phyloP scores from a whole-genome alignment of 2,113 vertebrate genomes.

The Clarias macrocephalus region DNA sequence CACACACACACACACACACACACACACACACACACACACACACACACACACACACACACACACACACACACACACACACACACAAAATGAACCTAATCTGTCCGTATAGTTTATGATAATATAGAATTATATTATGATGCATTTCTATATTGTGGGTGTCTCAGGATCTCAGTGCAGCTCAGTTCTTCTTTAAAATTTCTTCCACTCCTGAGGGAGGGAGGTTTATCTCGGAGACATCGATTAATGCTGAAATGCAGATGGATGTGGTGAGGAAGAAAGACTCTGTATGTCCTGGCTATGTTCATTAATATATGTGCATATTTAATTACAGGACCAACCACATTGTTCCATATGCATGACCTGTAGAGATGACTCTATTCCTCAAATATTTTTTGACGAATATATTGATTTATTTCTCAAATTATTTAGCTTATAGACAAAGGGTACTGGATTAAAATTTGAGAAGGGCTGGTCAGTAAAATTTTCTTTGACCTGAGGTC shows the following conservation, averaged over 20 bases:
- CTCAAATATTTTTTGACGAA: not conserved
- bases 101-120: conserved; percentile 65
- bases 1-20: not conserved
- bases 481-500: too few relatives aligned
- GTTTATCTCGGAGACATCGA: conserved; percentile 72
- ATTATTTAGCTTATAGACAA: not conserved
- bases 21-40: not conserved
- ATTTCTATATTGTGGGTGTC: conserved; percentile 57
- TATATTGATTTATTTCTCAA: not conserved
- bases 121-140: conserved; percentile 60
- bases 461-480: too few relatives aligned
- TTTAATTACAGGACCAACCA: conserved; percentile 15
- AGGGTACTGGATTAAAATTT: too few relatives aligned
- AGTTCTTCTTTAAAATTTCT: conserved; percentile 66
- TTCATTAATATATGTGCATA: conserved; percentile 35
- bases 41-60: conserved; percentile 8
- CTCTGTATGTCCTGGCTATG: conserved; percentile 50
- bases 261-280: conserved; percentile 56
- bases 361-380: not conserved
- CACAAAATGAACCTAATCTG: not conserved
- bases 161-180: conserved; percentile 72
- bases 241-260: conserved; percentile 71
- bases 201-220: conserved; percentile 66
- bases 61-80: not conserved
- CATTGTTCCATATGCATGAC: conserved; percentile 33